phyloP scores from a whole-genome alignment of 2,888 invertebrate species.

The Callyntrura guangdongensis region DNA sequence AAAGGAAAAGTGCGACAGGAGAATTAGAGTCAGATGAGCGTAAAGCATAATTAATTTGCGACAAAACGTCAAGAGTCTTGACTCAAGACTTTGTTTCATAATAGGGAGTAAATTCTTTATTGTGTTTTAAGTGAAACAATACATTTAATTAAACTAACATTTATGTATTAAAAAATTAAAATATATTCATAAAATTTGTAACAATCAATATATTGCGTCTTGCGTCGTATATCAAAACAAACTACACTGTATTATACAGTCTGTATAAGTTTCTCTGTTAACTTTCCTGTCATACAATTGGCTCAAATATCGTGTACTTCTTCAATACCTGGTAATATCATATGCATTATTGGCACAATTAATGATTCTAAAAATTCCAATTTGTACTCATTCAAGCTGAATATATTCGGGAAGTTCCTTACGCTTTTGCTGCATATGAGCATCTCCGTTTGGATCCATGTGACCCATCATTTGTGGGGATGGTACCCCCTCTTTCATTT shows the following conservation, averaged over 20 bases:
- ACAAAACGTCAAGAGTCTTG: no score
- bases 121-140: no score
- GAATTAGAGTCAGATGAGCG: background rate
- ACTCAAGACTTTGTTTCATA: no score
- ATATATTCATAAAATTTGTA: no score
- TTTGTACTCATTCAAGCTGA: conserved; percentile 11
- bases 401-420: conserved; percentile 38
- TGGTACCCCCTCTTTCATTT: background rate
- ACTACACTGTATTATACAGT: no score
- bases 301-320: background rate
- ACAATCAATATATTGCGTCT: no score
- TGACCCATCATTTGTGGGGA: background rate
- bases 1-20: background rate
- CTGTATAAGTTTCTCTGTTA: no score
- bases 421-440: background rate
- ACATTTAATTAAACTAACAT: no score
- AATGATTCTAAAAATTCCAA: background rate
- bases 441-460: background rate
- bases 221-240: no score
- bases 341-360: background rate
- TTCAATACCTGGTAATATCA: background rate
- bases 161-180: no score
- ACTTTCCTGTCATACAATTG: no score
- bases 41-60: background rate
- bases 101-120: no score